phyloP scores from a whole-genome alignment of 2,888 invertebrate genomes.

The Thera obeliscata region DNA sequence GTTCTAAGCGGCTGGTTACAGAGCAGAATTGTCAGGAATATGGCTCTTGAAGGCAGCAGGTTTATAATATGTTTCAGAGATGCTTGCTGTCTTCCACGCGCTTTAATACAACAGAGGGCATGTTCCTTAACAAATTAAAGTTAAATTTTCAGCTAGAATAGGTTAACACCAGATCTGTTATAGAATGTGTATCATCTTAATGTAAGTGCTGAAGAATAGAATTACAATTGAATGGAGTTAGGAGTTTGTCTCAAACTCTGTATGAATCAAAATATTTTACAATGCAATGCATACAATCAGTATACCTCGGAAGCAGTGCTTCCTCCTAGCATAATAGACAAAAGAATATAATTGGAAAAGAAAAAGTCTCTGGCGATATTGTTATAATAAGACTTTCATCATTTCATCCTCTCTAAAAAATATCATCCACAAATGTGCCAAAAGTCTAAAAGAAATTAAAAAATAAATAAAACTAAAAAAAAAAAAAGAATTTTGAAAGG shows the following conservation, averaged over 20 bases:
- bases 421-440: slow-evolving; percentile 66
- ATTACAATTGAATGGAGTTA: slow-evolving; percentile 53
- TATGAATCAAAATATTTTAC: slow-evolving; percentile 41
- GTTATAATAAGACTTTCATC: slow-evolving; percentile 40
- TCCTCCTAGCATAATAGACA: slow-evolving; percentile 68
- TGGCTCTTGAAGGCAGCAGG: slow-evolving; percentile 73
- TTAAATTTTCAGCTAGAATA: slow-evolving; percentile 64
- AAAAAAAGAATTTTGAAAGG: slow-evolving; percentile 8
- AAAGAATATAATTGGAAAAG: slow-evolving; percentile 46
- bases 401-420: slow-evolving; percentile 43
- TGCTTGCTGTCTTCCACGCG: slow-evolving; percentile 73
- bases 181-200: slow-evolving; percentile 66
- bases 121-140: slow-evolving; percentile 62
- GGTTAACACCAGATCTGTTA: slow-evolving; percentile 79
- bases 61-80: slow-evolving; percentile 83
- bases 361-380: slow-evolving; percentile 35
- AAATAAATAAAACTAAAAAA: slow-evolving; percentile 17
- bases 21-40: slow-evolving; percentile 60
- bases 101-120: slow-evolving; percentile 75
- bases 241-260: slow-evolving; percentile 35
- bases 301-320: slow-evolving; percentile 80
- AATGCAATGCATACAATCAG: slow-evolving; percentile 63
- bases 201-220: slow-evolving; percentile 64
- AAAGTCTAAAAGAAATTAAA: slow-evolving; percentile 49
- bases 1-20: slow-evolving; percentile 55